Base-by-base conservation (phyloP, 1,140 invertebrate species). In the Lasaia peninsularis region DNA sequence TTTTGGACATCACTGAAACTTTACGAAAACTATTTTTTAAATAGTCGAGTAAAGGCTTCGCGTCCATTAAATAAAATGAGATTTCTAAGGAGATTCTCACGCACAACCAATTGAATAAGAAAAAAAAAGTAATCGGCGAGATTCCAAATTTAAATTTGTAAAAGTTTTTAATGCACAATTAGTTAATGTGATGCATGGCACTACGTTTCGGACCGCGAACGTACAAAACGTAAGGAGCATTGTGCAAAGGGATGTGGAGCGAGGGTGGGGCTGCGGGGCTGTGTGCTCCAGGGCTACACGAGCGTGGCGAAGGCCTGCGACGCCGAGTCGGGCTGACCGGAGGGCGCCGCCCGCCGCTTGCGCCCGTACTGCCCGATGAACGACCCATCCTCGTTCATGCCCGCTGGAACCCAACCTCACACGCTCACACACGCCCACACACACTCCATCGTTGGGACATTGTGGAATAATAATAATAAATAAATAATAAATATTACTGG, bases 361-460 rank as follows among this genome's bases (percentile, higher is more conserved):
- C 94, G 93, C 71, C 96, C 96, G 91, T 97, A 98, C 89, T 96
- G 95, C 70, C 98, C 97, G 91, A 99, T 99, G 92, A 99, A 99
- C 69, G 97, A 98, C 67, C 98, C 98, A 91, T 99, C 98, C 92
- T 99, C 98, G 91, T 97, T 98, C 95, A 99, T 96, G 89, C 95
- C 96, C 90, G 95, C 94, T 93, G 91, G 60, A 63, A 40, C 48
- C 28, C 49, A 56, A 66, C 52, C 58, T 52, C 7, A 53, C 58
- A 65, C 56, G 66, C 2, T 1, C 33, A 4, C 11, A 37, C 34
- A 34, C n/a, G 32, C 32, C 32, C 10, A 32, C n/a, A n/a, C n/a
- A n/a, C n/a, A n/a, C n/a, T n/a, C n/a, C n/a, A n/a, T n/a, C n/a
- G n/a, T n/a, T n/a, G n/a, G n/a, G n/a, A n/a, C n/a, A n/a, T n/a